Base-by-base conservation (phyloP, 2,888 invertebrate genomes). In the Syrista parreyssii region DNA sequence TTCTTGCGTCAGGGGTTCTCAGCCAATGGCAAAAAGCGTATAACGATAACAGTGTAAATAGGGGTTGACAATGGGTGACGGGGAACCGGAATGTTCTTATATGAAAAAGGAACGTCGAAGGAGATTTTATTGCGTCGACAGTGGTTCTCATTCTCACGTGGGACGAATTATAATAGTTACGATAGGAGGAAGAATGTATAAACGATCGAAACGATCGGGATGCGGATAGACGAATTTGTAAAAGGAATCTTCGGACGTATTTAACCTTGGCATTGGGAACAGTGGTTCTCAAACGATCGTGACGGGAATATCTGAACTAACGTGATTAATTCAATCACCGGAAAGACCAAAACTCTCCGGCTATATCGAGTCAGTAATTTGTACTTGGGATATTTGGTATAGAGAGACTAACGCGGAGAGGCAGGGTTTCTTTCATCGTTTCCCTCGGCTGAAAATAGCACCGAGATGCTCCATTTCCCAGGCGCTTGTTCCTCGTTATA, bases 401-500 rank as follows among this genome's bases (percentile, higher is more conserved):
- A 23, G 55, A 55, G 9, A 55, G 23, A 55, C 55, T 55, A 55
- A 55, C 15, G 55, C 23, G 55, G 55, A 9, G 23, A 55, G 15
- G 6, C 6, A 23, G 23, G 23, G 9, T 55, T 55, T 23, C 55
- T 55, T 55, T 55, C 55, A 23, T 55, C 55, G 55, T 55, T 71
- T 71, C 31, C 71, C 31, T 30, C 31, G 31, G 31, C 71, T 32
- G 9, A 12, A 71, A 33, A 71, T 12, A 3, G 31, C 31, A 31
- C 71, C 71, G 71, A 71, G 71, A 71, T 71, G 71, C 71, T 71
- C 71, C 71, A 33, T 71, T 71, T 71, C 71, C 71, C 71, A 31
- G 71, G 11, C 23, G 15, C 69, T 23, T 71, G 71, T 71, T 81
- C 68, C 75, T 80, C 40, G 72, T 75, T 80, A 69, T 40, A 76